These are phyloP conservation scores for Silurus lanzhouensis DNA, from an alignment of 2,797 vertebrate genomes.

Conservation along the genomic window DNA sequence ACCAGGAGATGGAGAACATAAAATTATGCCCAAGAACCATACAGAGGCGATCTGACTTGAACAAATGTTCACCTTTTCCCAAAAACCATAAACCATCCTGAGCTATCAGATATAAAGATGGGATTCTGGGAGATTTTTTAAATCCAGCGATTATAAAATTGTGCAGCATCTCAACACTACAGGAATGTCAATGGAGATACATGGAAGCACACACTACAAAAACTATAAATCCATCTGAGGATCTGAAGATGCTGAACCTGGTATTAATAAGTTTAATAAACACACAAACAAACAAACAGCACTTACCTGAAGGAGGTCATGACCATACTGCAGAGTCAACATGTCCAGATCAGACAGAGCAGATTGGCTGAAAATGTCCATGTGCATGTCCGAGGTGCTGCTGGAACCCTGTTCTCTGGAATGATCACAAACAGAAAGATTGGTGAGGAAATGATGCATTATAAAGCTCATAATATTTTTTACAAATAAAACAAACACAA, in stretches of 20 bases:
- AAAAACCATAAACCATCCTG: background rate
- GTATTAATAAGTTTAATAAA: no score
- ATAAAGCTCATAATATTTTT: no score
- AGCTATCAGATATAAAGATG: background rate
- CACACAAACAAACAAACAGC: background rate
- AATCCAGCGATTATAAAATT: background rate
- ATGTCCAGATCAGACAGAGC: conserved; percentile 78
- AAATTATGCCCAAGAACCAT: no score
- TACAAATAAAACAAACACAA: no score
- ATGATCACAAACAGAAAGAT: background rate
- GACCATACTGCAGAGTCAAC: conserved; percentile 73
- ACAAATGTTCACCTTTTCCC: background rate
- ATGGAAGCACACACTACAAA: background rate
- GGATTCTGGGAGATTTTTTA: background rate
- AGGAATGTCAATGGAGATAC: background rate
- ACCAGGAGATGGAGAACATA: no score
- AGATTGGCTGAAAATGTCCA: conserved; percentile 68
- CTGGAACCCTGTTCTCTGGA: conserved; percentile 75
- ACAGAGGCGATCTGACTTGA: background rate
- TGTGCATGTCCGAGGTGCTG: conserved; percentile 70
- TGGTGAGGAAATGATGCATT: background rate
- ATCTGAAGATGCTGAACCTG: background rate
- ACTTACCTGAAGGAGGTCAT: conserved; percentile 83
- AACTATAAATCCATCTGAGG: background rate
- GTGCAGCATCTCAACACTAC: background rate